Evolutionary conservation across 64 coral and sea anemone genomes (phyloP), one percentile per base, ranked within the genome.

Genomic region (Pachyseris speciosa): DNA sequence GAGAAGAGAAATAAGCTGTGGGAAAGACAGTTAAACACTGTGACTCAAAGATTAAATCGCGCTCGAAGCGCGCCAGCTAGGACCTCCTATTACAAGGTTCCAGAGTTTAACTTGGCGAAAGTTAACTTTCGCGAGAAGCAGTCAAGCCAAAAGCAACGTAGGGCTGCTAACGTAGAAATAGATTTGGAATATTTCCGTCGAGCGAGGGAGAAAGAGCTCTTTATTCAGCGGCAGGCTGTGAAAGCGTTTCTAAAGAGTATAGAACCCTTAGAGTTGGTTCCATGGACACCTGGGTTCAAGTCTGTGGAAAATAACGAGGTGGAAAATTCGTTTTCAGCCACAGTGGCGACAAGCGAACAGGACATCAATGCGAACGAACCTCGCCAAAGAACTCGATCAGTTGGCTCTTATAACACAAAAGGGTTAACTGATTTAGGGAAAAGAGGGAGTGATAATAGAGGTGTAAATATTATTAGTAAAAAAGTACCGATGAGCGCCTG

Each of bases 1-100:
- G 86, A 97, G n/a, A 97, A 87, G 39, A 59, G 95, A 19, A 97
- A 94, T 36, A 93, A 69, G 63, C 40, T 97, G 38, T 97, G 95
- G 95, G 95, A 97, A 37, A 93, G 75, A 40, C 91, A 97, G 22
- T 31, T 97, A 1, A 86, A 80, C 29, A 85, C 78, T 12, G 86
- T 97, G 15, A 97, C 95, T 38, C 95, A 97, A 43, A 70, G 91
- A 36, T 79, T 97, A 3, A 93, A 97, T 32, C 77, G 95, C 36
- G 91, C 95, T 4, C 78, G 95, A 0, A 97, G 95, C 50, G 95
- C 95, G 0, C 95, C 95, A 15, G 70, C 94, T 12, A 88, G 84
- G 48, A 83, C 95, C 24, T 67, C 77, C 5, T 85, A 79, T 31
- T 93, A 81, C 37, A 93, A 69, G 47, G 85, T 97, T 34, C 91